Base-by-base conservation (phyloP, 2,797 vertebrate species). In the Parotocinclus haroldoi region DNA sequence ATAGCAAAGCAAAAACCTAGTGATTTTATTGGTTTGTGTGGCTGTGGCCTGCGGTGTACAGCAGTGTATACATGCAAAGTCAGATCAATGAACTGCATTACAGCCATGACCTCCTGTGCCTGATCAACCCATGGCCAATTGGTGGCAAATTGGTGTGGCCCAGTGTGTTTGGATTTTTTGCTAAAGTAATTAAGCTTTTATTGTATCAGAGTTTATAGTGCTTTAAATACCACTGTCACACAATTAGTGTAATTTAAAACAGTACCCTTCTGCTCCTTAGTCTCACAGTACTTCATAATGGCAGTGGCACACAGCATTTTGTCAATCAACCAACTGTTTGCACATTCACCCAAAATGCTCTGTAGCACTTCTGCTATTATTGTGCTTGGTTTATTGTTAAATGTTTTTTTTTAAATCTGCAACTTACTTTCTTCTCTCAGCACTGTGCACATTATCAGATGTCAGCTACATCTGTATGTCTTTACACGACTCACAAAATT, bases 151-250 rank as follows among this genome's bases (percentile, higher is more conserved):
- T 65, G 62, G 58, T 65, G 67, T 73, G 76, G 73, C 73, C 69
- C 63, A 46, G 42, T 5, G 18, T 73, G 62, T 63, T 64, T 62
- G 53, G 61, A 58, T 63, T 64, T 59, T 62, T 42, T 70, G 66
- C 76, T 62, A 55, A 75, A 57, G 63, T 72, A 70, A 75, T 78
- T 78, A 78, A 63, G 60, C 16, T 61, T 75, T 73, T 75, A 75
- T 72, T 72, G 69, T 63, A 12, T 66, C 45, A 54, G 7, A 27
- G 55, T 78, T 78, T 78, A 72, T 53, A 58, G 63, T 49, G 72
- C 66, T 66, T 46, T 72, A 75, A 78, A 75, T 75, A 70, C 69
- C 68, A 57, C 53, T 36, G 36, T 19, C 68, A 39, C 45, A 50
- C 69, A 58, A 72, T 72, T 69, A 71, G 58, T 52, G 12, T 37